Evolutionary conservation across 2,797 vertebrate genomes (phyloP), one percentile per base, ranked within the genome.

Genomic region (Synanceia verrucosa): DNA sequence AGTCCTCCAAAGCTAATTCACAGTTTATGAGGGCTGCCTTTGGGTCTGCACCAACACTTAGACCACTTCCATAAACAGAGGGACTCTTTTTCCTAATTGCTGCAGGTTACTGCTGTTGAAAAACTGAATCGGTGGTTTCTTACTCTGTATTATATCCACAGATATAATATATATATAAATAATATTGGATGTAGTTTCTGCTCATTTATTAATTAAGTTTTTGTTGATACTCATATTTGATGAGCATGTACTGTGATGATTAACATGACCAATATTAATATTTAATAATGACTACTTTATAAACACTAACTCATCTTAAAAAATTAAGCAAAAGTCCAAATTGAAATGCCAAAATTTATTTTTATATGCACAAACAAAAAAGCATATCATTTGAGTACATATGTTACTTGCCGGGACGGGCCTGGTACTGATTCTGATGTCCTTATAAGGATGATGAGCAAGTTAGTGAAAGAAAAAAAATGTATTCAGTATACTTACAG

Each of bases 11-110:
- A 57, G 65, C 61, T 83, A 82, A 91, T 79, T 81, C 50, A 52
- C 53, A 78, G 76, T 84, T 88, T 88, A 87, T 81, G 81, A 83
- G 78, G 23, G 47, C 64, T 72, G 81, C 72, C 62, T 79, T 67
- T 73, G 76, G 72, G 67, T 79, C 65, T 67, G 65, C 65, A 79
- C 55, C 23, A 26, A 59, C 71, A 71, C 65, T 74, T 62, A 84
- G n/a, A 76, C 67, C 66, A 77, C 67, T 75, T 73, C 74, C 31
- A 84, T 43, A 78, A 81, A 83, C 72, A 79, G 50, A 67, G 37
- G 55, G 65, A 61, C 14, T 61, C 50, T 79, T 73, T 43, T 43
- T 48, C 52, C 34, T 81, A 79, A 85, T 83, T 81, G 66, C 69
- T 80, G 62, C 50, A 78, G 65, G 66, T 48, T 50, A 51, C 46